Percentiles rank a stretch among this genome's conserved stretches.
Conservation (phyloP, 2,888 invertebrate genomes). For the Gari tellinella region DNA sequence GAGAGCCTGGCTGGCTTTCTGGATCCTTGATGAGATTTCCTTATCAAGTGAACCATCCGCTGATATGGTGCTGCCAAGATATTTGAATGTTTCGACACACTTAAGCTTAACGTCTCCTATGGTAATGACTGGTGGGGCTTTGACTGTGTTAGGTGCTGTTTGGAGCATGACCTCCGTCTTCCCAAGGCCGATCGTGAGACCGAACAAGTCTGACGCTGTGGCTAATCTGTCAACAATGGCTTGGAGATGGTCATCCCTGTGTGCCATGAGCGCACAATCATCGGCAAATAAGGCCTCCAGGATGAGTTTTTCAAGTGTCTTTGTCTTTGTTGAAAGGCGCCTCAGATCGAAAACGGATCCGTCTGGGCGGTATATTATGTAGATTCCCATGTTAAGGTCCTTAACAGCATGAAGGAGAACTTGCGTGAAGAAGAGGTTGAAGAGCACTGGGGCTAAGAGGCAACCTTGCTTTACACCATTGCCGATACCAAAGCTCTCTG, state of each 20-base stretch:
- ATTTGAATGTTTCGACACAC: not conserved
- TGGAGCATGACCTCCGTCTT: not conserved
- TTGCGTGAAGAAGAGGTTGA: constrained; percentile 5
- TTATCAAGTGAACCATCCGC: constrained; percentile 3
- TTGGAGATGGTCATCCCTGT: not conserved
- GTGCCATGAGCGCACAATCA: constrained; percentile 3
- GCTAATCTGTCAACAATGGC: not conserved
- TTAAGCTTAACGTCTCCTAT: not conserved
- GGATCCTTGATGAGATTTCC: constrained; percentile 5
- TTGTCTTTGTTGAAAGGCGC: not conserved
- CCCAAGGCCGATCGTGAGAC: not conserved
- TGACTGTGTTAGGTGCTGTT: not conserved
- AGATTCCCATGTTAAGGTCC: not conserved
- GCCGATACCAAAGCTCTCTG: not conserved
- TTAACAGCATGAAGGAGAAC: not conserved
- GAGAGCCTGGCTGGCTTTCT: constrained; percentile 6
- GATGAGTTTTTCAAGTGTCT: not conserved
- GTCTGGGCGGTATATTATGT: constrained; percentile 1
- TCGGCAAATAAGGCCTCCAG: not conserved
- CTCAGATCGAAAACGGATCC: not conserved
- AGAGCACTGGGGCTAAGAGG: not conserved
- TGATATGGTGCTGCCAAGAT: constrained; percentile 3
- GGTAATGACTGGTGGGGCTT: not conserved
- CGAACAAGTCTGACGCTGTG: not conserved
- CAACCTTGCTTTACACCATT: constrained; percentile 7